Percentiles rank a stretch among this genome's conserved stretches.
Conservation (phyloP, 1,140 invertebrate species). For the Drosophila equinoxialis region DNA sequence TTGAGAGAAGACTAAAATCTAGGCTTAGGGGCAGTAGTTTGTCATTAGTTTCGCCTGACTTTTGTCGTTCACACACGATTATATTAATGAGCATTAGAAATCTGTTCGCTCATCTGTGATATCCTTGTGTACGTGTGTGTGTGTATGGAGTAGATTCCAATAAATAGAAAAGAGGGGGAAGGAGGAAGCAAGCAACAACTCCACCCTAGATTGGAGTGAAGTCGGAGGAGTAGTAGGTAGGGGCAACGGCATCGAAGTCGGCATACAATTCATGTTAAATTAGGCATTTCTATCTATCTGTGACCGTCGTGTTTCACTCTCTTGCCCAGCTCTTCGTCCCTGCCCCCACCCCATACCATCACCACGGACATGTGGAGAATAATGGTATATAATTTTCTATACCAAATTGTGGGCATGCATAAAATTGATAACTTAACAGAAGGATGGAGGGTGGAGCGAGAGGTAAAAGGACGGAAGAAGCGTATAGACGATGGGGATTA, state of each 20-base stretch:
- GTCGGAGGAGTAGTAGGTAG: too few species aligned
- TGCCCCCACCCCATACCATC: background rate
- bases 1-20: background rate
- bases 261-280: conserved; percentile 59
- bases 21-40: background rate
- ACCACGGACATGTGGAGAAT: conserved; percentile 35
- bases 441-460: conserved; percentile 1
- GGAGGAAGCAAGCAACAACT: background rate
- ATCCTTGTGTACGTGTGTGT: conserved; percentile 10
- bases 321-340: background rate
- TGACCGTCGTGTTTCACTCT: background rate
- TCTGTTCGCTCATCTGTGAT: background rate
- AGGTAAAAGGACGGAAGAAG: background rate
- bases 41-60: background rate
- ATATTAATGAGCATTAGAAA: conserved; percentile 7
- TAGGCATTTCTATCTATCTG: conserved; percentile 33
- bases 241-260: background rate
- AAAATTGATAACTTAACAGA: conserved; percentile 65
- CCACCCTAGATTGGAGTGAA: background rate
- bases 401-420: conserved; percentile 59
- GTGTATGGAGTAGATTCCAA: background rate
- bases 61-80: conserved; percentile 8
- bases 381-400: conserved; percentile 60
- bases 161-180: background rate
- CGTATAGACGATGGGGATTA: conserved; percentile 7